Evolutionary conservation across 2,888 invertebrate genomes (phyloP).

Genomic region (Microchrysa polita): DNA sequence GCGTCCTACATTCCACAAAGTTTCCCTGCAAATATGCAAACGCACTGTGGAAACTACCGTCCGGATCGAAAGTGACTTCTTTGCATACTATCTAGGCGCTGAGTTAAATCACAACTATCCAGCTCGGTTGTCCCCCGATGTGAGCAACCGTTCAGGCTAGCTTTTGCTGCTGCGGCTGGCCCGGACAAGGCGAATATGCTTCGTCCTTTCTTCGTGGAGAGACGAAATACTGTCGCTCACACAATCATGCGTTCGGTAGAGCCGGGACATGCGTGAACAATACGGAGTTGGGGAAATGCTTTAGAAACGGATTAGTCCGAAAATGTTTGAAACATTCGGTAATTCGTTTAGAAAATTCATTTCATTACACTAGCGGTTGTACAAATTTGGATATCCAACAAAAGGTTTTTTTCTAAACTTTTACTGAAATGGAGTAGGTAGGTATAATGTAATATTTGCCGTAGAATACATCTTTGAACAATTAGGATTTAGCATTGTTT

Average conservation of each 20-base stretch:
- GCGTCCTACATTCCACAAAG: neutral
- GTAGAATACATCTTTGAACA: too few relatives aligned
- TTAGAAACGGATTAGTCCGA: neutral
- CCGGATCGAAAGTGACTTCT: slow-evolving; percentile 22
- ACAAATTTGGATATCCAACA: too few relatives aligned
- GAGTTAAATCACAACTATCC: slow-evolving; percentile 37
- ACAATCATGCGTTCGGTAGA: neutral
- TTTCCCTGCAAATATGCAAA: slow-evolving; percentile 36
- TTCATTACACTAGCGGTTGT: too few relatives aligned
- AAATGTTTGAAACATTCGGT: neutral
- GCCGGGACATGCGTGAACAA: neutral
- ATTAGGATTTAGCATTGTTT: too few relatives aligned
- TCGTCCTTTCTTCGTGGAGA: slow-evolving; percentile 1
- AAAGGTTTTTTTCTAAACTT: too few relatives aligned
- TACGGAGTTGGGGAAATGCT: neutral
- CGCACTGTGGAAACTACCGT: slow-evolving; percentile 12
- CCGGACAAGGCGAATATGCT: slow-evolving; percentile 40
- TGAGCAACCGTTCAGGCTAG: slow-evolving; percentile 23
- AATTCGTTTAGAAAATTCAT: too few relatives aligned
- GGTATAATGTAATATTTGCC: too few relatives aligned
- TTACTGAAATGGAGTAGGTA: too few relatives aligned
- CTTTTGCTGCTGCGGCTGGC: slow-evolving; percentile 33
- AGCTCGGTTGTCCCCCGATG: slow-evolving; percentile 19
- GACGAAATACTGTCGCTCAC: neutral
- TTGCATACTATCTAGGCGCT: slow-evolving; percentile 41